A percentile compares a stretch with the other conserved stretches of the same genome.
These are phyloP conservation scores for Plecturocebus donacophilus DNA, from an alignment of 2,113 vertebrate genomes.

Conservation along the genomic window DNA sequence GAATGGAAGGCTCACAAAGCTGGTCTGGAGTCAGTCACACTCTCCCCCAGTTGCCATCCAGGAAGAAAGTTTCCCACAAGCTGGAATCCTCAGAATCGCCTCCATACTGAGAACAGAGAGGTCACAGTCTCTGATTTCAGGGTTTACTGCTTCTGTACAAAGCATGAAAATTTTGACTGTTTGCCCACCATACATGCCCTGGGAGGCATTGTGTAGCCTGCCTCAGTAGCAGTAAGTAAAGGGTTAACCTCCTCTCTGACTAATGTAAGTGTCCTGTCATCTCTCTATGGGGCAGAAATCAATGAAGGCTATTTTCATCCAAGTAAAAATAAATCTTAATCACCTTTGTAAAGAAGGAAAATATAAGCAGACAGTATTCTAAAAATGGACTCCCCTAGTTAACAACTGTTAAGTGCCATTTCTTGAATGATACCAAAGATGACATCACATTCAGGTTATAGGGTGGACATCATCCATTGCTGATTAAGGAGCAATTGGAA, in stretches of 20 bases:
- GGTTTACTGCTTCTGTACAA: neutral
- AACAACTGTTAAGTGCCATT: constrained; percentile 67
- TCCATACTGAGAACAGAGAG: neutral
- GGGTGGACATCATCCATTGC: constrained; percentile 37
- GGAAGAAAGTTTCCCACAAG: neutral
- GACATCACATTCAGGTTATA: constrained; percentile 29
- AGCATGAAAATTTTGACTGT: neutral
- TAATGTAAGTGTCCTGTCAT: neutral
- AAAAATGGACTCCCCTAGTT: constrained; percentile 67
- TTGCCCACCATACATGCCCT: neutral
- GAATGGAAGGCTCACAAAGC: neutral
- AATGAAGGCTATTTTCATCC: constrained; percentile 54
- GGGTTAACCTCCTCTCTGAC: neutral
- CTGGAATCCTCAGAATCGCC: neutral
- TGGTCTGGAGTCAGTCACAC: neutral
- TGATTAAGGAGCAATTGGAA: constrained; percentile 54
- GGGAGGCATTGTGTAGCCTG: neutral
- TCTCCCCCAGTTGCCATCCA: neutral
- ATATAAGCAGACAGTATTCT: constrained; percentile 51
- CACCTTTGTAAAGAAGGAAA: constrained; percentile 61
- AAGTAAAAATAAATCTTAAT: constrained; percentile 75
- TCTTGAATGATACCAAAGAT: constrained; percentile 58
- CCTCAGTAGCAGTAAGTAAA: neutral
- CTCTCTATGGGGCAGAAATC: constrained; percentile 29
- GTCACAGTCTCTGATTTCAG: neutral